Evolutionary conservation across 2,113 vertebrate species (phyloP).

Genomic region (Vombatus ursinus): DNA sequence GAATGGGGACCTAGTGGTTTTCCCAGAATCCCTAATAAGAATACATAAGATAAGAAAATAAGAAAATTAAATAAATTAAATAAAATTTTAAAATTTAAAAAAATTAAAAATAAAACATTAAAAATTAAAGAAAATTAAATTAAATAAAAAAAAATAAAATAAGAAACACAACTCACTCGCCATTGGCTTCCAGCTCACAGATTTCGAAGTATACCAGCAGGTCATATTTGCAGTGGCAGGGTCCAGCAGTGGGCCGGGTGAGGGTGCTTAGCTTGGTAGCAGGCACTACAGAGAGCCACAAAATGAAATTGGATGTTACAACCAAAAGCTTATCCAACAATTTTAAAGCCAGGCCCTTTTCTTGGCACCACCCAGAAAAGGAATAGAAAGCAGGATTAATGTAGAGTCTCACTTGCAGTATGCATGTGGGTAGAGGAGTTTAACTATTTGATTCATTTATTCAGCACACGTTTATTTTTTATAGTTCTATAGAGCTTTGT

Average conservation of each 20-base stretch:
- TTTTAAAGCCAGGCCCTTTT: neutral
- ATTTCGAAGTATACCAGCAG: conserved; percentile 99
- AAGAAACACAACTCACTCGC: conserved; percentile 91
- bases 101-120: no score
- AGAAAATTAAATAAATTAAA: no score
- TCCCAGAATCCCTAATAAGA: neutral
- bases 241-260: conserved; percentile 89
- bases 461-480: no score
- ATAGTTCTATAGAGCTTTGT: no score
- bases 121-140: no score
- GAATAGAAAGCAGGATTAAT: neutral
- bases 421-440: neutral
- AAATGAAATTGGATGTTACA: conserved; percentile 18
- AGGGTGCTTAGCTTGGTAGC: conserved; percentile 96
- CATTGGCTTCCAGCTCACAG: conserved; percentile 97
- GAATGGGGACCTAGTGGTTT: neutral
- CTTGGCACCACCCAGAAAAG: neutral
- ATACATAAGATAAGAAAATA: no score
- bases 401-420: fast-evolving
- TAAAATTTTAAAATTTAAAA: no score
- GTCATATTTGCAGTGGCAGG: conserved; percentile 96
- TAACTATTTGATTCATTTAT: neutral
- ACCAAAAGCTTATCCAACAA: neutral
- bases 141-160: no score
- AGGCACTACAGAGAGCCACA: conserved; percentile 86